Evolutionary conservation across 1,140 invertebrate species (phyloP), one percentile per base, ranked within the genome.

Genomic region (Philotrypesis tridentata): DNA sequence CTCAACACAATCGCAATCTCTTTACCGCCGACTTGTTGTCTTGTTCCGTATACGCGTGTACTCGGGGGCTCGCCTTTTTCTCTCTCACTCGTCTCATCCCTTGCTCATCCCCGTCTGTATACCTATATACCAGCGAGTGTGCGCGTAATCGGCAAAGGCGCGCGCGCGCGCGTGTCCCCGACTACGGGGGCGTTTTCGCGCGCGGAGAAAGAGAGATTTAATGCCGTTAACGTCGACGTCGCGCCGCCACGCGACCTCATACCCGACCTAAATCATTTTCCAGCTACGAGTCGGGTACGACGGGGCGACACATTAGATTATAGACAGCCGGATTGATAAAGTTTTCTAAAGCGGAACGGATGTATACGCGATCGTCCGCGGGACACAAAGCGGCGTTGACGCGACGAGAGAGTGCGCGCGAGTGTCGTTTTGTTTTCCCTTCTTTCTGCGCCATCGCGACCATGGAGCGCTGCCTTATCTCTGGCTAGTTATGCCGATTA

Each of bases 1-100:
- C 82, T 85, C 72, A 83, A 40, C 80, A 55, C 84, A 86, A 85
- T 87, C 84, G 76, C 87, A 86, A 87, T 88, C 86, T 87, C 85
- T 87, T 88, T 85, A 88, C 84, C 48, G 48, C 17, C 77, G 82
- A 81, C 82, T 83, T 85, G 84, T 86, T 84, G 80, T 82, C 29
- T 40, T 68, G 23, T 70, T 71, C 27, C 17, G 8, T 31, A n/a
- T 27, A 37, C 2, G 23, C n/a, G n/a, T n/a, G n/a, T n/a, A n/a
- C n/a, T n/a, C n/a, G n/a, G 23, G 27, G 71, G 40, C 17, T n/a
- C 9, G 17, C 40, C 68, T 65, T 40, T 67, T 25, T 70, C 43
- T 71, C 40, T 27, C 77, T 79, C 71, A 23, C 61, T 60, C 29
- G 23, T 37, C 31, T 61, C 1, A 40, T 37, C 33, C 61, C 65